These are phyloP conservation scores for Elegia similella DNA, from an alignment of 2,888 invertebrate species.

Conservation along the genomic window DNA sequence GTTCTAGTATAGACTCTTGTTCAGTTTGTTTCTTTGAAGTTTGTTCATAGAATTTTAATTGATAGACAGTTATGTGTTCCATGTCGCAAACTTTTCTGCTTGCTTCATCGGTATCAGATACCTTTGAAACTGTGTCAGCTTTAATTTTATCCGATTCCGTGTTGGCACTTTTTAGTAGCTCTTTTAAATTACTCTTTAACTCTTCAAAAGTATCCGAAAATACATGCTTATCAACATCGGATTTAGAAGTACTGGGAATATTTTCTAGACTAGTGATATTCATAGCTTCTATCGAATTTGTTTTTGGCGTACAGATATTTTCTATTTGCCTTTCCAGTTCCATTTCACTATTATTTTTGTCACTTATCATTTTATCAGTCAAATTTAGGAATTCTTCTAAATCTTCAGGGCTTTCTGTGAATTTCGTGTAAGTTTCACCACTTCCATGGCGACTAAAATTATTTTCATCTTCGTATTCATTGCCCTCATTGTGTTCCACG, in stretches of 20 bases:
- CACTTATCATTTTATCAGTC: slow-evolving; percentile 63
- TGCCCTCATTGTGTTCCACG: slow-evolving; percentile 45
- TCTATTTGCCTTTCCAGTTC: slow-evolving; percentile 44
- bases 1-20: slow-evolving; percentile 20
- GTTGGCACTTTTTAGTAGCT: slow-evolving; percentile 49
- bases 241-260: neutral
- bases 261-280: slow-evolving; percentile 5
- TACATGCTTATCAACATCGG: slow-evolving; percentile 31
- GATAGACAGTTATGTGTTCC: slow-evolving; percentile 71
- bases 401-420: slow-evolving; percentile 63
- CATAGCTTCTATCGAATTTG: slow-evolving; percentile 60
- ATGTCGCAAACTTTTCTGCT: slow-evolving; percentile 55
- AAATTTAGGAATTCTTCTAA: slow-evolving; percentile 70
- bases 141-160: neutral
- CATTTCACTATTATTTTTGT: slow-evolving; percentile 37
- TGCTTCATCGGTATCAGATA: slow-evolving; percentile 25
- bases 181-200: slow-evolving; percentile 60
- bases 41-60: slow-evolving; percentile 50
- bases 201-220: slow-evolving; percentile 63
- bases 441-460: slow-evolving; percentile 61
- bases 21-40: slow-evolving; percentile 26
- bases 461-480: slow-evolving; percentile 36
- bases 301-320: slow-evolving; percentile 63
- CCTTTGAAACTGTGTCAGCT: slow-evolving; percentile 32
- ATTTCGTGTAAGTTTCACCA: slow-evolving; percentile 74